Conservation (phyloP, 2,113 vertebrate genomes). For the Gavialis gangeticus region DNA sequence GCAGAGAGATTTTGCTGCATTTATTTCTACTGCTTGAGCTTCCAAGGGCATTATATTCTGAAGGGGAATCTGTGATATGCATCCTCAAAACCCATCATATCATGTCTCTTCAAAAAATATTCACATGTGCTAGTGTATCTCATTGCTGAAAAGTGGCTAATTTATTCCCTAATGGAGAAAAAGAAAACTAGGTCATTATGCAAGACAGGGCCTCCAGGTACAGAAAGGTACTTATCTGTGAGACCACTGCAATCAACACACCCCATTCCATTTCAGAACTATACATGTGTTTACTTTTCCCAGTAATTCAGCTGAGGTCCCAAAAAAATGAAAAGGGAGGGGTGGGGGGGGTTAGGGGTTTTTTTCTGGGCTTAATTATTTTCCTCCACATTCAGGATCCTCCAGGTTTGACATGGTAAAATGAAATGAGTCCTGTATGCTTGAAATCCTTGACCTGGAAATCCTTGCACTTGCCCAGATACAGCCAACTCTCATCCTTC, state of each 20-base stretch:
- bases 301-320: not conserved
- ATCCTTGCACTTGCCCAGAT: too few relatives aligned
- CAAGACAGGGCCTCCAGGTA: not conserved
- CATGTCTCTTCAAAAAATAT: not conserved
- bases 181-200: not conserved
- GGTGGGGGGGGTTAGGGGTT: too few relatives aligned
- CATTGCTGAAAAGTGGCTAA: not conserved
- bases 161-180: not conserved
- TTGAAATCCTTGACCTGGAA: too few relatives aligned
- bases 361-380: not conserved
- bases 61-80: not conserved
- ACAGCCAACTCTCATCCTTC: too few relatives aligned
- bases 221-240: not conserved
- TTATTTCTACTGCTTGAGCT: not conserved
- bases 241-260: not conserved
- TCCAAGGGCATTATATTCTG: not conserved
- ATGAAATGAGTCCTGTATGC: not conserved
- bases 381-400: not conserved
- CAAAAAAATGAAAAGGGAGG: too few relatives aligned
- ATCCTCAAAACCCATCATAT: not conserved
- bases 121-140: not conserved
- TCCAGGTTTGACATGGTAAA: not conserved
- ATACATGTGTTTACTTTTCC: not conserved
- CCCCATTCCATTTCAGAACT: not conserved
- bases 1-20: not conserved